Conservation (phyloP, 2,888 invertebrate genomes). For the Agriopis marginaria region DNA sequence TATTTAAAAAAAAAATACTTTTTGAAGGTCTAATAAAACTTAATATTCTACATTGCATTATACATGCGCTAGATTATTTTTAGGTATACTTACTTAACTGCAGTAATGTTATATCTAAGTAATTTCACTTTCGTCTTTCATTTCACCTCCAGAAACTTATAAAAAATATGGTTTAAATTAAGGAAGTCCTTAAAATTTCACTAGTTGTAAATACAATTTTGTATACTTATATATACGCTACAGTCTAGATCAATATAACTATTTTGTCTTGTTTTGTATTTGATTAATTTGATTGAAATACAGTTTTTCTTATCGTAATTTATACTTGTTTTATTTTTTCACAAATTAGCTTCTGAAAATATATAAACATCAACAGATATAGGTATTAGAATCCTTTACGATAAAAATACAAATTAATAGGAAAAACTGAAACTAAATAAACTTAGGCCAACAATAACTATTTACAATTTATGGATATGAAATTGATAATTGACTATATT, state of each 20-base stretch:
- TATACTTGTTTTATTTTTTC: not conserved
- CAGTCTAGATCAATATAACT: not conserved
- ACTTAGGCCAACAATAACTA: slow-evolving; percentile 60
- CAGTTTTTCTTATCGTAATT: not conserved
- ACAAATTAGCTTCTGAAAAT: not conserved
- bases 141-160: slow-evolving; percentile 54
- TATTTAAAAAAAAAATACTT: not conserved
- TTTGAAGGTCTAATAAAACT: not conserved
- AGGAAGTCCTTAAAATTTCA: not conserved
- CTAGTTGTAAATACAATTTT: slow-evolving; percentile 8
- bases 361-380: not conserved
- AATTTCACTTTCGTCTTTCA: slow-evolving; percentile 85
- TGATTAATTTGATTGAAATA: slow-evolving; percentile 1
- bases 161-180: slow-evolving; percentile 29
- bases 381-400: not conserved
- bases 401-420: no score
- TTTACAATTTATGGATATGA: slow-evolving; percentile 40
- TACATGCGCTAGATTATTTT: not conserved
- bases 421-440: slow-evolving; percentile 40
- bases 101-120: slow-evolving; percentile 57
- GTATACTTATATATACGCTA: not conserved
- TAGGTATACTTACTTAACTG: slow-evolving; percentile 41
- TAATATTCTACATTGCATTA: no score
- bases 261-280: not conserved
- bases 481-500: slow-evolving; percentile 36